Base-by-base conservation (phyloP, 2,113 vertebrate genomes). In the Equus przewalskii region DNA sequence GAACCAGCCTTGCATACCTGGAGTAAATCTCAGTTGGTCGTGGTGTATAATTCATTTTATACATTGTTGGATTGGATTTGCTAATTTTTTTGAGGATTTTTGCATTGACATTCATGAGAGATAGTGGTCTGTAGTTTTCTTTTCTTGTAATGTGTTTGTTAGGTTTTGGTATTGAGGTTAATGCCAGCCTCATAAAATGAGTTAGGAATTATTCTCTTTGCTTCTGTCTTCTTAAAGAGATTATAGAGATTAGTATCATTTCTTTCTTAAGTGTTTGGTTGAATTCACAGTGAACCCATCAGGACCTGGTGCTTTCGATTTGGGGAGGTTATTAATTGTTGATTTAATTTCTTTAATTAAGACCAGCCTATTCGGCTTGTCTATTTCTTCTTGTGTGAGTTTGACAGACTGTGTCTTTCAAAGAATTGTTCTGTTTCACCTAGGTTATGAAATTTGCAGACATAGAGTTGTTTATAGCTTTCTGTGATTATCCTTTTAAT, bases 61-160 rank as follows among this genome's bases (percentile, higher is more conserved):
- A 44, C 21, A 81, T 36, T 87, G 28, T 73, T 81, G 14, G 28
- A 51, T 82, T 78, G 58, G 33, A 54, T 76, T 89, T 87, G 60
- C 26, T 93, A 56, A 58, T 67, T 81, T 95, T 92, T 24, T 82
- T 65, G 46, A 28, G 33, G 4, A 49, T 36, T 88, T 96, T 96
- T 72, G 69, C 46, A 92, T 41, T 81, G 26, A 49, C 49, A 49
- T 81, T 19, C 14, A 30, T 67, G 58, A 78, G 30, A 82, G 56
- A 28, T 46, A 65, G 5, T 28, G 46, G 21, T 65, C 30, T 82
- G 4, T 67, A 60, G 58, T 49, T 49, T 49, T 49, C 49, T 76
- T 88, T 92, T 75, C 58, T 82, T 51, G 8, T 46, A 72, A 75
- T 22, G 2, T 51, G 6, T 75, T 88, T 67, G 60, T 60, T 67